Conservation (phyloP, 2,113 vertebrate genomes). For the Sylvilagus bachmani region DNA sequence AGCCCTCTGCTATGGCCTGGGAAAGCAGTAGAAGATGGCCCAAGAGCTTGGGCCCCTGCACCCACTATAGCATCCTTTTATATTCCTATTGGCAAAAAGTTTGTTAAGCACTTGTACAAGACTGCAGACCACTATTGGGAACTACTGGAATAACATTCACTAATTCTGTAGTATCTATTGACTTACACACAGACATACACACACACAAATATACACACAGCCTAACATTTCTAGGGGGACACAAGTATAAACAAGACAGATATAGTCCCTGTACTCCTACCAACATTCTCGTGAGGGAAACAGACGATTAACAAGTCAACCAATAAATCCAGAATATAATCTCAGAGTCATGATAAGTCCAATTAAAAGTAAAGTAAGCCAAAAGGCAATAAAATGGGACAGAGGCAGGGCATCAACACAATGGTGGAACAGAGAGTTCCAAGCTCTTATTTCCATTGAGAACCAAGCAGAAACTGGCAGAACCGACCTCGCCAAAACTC, state of each 20-base stretch:
- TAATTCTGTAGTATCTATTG: background rate
- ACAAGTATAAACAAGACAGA: background rate
- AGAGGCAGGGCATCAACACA: background rate
- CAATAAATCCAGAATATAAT: background rate
- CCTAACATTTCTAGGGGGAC: background rate
- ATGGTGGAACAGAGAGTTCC: background rate
- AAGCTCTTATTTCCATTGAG: background rate
- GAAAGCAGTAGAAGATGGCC: too few species aligned
- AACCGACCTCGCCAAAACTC: background rate
- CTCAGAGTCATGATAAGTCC: background rate
- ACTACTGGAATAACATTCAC: background rate
- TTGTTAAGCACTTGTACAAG: background rate
- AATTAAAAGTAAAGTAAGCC: background rate
- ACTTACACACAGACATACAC: background rate
- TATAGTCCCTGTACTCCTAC: background rate
- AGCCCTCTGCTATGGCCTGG: too few species aligned
- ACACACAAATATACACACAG: background rate
- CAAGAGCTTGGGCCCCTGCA: too few species aligned
- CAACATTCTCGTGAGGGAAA: constrained; percentile 2
- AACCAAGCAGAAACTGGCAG: background rate
- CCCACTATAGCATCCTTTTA: too few species aligned
- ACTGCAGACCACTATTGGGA: background rate
- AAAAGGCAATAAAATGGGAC: background rate
- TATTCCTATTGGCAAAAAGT: background rate
- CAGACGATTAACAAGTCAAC: background rate